A percentile compares a stretch with the other conserved stretches of the same genome.
phyloP scores from a whole-genome alignment of 2,888 invertebrate species.

The Drosophila flavopinicola region DNA sequence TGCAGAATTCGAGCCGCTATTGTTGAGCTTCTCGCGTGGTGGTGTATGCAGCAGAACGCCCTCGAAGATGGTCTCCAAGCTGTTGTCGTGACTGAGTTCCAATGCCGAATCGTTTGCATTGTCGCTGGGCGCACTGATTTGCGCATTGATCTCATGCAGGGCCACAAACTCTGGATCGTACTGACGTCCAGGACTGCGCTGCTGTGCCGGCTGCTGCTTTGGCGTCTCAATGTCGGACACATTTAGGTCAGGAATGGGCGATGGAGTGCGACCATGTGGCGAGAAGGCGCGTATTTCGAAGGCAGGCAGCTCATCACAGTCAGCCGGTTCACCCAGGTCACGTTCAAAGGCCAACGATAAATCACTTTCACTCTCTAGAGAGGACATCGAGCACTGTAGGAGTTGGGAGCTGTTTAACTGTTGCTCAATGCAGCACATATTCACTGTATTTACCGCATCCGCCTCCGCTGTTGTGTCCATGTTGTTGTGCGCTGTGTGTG shows the following conservation, averaged over 20 bases:
- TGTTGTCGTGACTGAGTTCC: slow-evolving; percentile 62
- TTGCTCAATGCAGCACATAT: slow-evolving; percentile 42
- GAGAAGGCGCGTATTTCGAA: slow-evolving; percentile 82
- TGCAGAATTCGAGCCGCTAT: slow-evolving; percentile 20
- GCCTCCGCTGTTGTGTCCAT: slow-evolving; percentile 54
- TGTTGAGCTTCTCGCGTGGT: slow-evolving; percentile 63
- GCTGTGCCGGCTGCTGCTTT: slow-evolving; percentile 32
- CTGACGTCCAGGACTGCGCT: slow-evolving; percentile 31
- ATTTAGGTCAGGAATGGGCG: slow-evolving; percentile 79
- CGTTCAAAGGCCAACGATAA: slow-evolving; percentile 78
- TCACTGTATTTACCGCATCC: slow-evolving; percentile 58
- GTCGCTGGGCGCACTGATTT: slow-evolving; percentile 81
- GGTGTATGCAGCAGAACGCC: slow-evolving; percentile 83
- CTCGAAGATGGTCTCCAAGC: slow-evolving; percentile 83
- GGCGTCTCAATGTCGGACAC: slow-evolving; percentile 57
- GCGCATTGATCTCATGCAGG: slow-evolving; percentile 82
- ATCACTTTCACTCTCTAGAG: slow-evolving; percentile 80
- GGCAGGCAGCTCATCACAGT: slow-evolving; percentile 81
- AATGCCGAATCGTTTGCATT: slow-evolving; percentile 39
- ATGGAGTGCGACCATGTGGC: slow-evolving; percentile 81
- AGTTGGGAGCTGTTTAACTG: slow-evolving; percentile 62
- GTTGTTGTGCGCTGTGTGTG: slow-evolving; percentile 40
- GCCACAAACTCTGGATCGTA: slow-evolving; percentile 80
- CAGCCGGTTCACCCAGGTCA: slow-evolving; percentile 62
- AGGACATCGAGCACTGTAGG: slow-evolving; percentile 78